Conservation (phyloP, 2,113 vertebrate genomes). For the Neotoma lepida region DNA sequence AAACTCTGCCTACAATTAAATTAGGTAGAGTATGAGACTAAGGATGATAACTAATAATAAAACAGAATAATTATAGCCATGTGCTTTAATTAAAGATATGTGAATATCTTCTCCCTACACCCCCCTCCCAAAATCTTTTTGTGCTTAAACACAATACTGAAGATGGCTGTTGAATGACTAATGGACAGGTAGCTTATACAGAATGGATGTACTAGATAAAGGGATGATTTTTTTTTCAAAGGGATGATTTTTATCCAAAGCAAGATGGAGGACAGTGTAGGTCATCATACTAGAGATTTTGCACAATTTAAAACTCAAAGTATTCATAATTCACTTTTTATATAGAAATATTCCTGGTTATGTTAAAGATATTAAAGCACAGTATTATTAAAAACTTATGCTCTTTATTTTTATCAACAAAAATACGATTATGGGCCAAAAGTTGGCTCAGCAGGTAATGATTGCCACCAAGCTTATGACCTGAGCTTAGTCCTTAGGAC, state of each 20-base stretch:
- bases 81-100: not conserved
- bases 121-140: not conserved
- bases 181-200: not conserved
- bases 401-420: slow-evolving; percentile 10
- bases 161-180: not conserved
- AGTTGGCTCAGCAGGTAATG: not conserved
- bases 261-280: not conserved
- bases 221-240: not conserved
- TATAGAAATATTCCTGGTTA: slow-evolving; percentile 5
- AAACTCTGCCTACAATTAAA: too few relatives aligned
- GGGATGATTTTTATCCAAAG: not conserved
- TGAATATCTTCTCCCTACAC: not conserved
- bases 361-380: not conserved
- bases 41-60: not conserved
- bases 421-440: not conserved
- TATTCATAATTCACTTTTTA: not conserved
- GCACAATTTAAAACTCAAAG: not conserved
- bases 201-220: not conserved
- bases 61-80: not conserved
- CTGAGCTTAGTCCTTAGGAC: not conserved
- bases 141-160: not conserved
- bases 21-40: not conserved
- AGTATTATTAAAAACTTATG: not conserved
- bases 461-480: not conserved
- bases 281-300: not conserved